A percentile compares a stretch with the other conserved stretches of the same genome.
Conservation (phyloP, 2,888 invertebrate genomes). For the Sphaeridia pumilis region DNA sequence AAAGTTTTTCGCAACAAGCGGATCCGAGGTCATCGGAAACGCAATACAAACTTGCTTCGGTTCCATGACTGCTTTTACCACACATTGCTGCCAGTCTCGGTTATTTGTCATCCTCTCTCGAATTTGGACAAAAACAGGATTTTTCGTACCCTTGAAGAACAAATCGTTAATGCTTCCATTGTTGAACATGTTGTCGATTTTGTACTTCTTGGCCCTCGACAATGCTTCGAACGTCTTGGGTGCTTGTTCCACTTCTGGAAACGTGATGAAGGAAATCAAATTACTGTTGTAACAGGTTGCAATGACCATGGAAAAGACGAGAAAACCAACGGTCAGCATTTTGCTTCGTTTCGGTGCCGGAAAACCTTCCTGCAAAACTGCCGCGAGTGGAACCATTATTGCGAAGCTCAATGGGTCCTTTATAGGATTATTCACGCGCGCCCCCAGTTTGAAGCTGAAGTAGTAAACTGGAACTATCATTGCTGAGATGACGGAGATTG, state of each 20-base stretch:
- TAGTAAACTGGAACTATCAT: not conserved
- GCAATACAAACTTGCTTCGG: not conserved
- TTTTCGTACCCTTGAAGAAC: not conserved
- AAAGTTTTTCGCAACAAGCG: not conserved
- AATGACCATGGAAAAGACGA: not conserved
- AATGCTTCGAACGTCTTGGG: not conserved
- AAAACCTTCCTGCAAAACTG: not conserved
- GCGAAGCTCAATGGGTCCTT: not conserved
- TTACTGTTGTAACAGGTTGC: not conserved
- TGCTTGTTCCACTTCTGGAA: not conserved
- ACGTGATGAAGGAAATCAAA: not conserved
- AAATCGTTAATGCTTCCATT: not conserved
- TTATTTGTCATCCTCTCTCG: not conserved
- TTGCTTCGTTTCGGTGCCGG: not conserved
- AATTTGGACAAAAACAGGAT: not conserved
- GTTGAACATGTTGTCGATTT: not conserved
- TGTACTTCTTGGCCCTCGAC: not conserved
- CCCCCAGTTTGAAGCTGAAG: not conserved
- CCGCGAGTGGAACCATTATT: not conserved
- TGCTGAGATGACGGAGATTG: not conserved
- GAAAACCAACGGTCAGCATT: not conserved
- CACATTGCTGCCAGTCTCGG: not conserved
- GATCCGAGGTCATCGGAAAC: not conserved
- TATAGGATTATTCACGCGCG: not conserved
- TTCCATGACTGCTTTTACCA: not conserved